phyloP scores from a whole-genome alignment of 2,888 invertebrate species.

The Lydus trimaculatus region DNA sequence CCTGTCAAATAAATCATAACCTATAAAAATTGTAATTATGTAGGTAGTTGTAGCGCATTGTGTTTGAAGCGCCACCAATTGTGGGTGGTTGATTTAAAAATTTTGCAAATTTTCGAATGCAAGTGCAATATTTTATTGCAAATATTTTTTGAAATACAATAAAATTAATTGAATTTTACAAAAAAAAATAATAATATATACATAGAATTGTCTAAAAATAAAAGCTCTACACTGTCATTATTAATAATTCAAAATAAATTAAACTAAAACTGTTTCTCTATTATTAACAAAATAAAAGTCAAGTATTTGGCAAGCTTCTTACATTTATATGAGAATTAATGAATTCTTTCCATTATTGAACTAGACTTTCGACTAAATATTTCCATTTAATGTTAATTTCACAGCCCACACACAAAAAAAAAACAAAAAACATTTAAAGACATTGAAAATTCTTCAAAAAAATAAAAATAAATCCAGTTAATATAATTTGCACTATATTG shows the following conservation, averaged over 20 bases:
- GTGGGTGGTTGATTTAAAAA: neutral
- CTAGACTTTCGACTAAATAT: slow-evolving; percentile 19
- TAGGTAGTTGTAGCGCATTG: no score
- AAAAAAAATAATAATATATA: neutral
- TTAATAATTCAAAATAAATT: slow-evolving; percentile 4
- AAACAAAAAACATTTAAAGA: slow-evolving; percentile 20
- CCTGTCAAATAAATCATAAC: no score
- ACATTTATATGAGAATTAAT: slow-evolving; percentile 10
- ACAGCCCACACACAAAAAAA: slow-evolving; percentile 30
- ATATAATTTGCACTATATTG: neutral
- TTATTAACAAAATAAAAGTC: neutral
- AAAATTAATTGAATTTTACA: neutral
- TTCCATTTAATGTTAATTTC: slow-evolving; percentile 28
- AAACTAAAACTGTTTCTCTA: neutral
- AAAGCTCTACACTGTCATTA: neutral
- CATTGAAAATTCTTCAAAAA: slow-evolving; percentile 18
- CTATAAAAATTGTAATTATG: no score
- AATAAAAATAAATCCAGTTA: neutral
- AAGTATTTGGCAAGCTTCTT: slow-evolving; percentile 25
- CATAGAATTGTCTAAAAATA: slow-evolving; percentile 2
- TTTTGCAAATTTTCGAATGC: neutral
- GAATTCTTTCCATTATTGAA: slow-evolving; percentile 6
- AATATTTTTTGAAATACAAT: neutral
- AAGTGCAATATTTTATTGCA: slow-evolving; percentile 4
- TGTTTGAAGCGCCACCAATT: neutral